phyloP scores from a whole-genome alignment of 2,888 invertebrate genomes.

The Oithona nana region DNA sequence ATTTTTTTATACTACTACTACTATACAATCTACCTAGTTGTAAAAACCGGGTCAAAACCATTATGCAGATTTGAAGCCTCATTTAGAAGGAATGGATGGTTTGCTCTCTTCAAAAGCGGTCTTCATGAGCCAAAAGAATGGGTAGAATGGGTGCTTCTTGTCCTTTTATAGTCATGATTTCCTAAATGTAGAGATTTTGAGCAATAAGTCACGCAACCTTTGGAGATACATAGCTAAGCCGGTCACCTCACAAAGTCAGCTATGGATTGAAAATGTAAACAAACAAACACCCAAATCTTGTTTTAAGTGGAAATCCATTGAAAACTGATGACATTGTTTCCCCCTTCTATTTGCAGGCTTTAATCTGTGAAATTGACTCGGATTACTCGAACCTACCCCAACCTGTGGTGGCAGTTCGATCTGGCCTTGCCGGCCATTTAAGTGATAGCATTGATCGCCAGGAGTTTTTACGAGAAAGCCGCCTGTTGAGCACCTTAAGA shows the following conservation, averaged over 20 bases:
- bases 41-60: background rate
- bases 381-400: constrained; percentile 16
- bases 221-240: no score
- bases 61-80: background rate
- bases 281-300: background rate
- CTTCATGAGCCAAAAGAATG: no score
- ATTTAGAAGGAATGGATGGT: no score
- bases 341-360: background rate
- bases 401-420: constrained; percentile 10
- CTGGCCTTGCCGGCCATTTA: background rate
- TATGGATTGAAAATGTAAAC: background rate
- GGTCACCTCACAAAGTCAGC: no score
- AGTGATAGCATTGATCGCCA: background rate
- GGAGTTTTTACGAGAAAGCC: constrained; percentile 11
- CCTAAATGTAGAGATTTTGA: no score
- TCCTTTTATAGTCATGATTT: no score
- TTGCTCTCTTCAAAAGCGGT: no score
- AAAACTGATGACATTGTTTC: background rate
- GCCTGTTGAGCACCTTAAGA: constrained; percentile 11
- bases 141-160: no score
- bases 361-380: constrained; percentile 10
- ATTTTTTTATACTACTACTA: no score
- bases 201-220: no score
- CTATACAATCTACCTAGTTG: no score
- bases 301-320: background rate